Percentiles rank a stretch among this genome's conserved stretches.
These are phyloP conservation scores for Dufourea novaeangliae DNA, from an alignment of 1,140 invertebrate species.

Conservation along the genomic window DNA sequence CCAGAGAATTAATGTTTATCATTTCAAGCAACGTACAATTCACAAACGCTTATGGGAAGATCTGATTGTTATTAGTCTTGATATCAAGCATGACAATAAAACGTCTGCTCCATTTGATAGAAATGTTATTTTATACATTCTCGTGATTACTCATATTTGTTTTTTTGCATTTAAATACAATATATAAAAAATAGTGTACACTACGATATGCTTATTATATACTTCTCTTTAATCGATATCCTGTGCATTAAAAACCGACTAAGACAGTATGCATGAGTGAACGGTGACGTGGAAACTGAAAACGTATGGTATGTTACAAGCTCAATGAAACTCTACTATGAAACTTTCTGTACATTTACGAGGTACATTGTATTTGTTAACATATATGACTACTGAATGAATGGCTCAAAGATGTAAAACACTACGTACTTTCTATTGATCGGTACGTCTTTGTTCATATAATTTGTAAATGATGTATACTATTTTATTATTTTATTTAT, in stretches of 20 bases:
- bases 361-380: conserved; percentile 5
- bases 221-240: conserved; percentile 8
- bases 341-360: conserved; percentile 26
- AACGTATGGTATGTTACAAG: conserved; percentile 7
- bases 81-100: conserved; percentile 25
- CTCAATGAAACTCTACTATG: background rate
- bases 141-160: background rate
- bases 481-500: background rate
- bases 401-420: background rate
- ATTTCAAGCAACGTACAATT: background rate
- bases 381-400: background rate
- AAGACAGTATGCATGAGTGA: background rate
- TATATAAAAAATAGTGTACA: conserved; percentile 14
- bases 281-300: background rate
- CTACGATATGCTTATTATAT: conserved; percentile 7
- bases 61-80: conserved; percentile 23
- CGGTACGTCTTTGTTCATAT: background rate
- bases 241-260: conserved; percentile 2
- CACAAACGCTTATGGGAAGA: background rate
- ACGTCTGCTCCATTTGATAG: background rate
- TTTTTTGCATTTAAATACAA: conserved; percentile 11
- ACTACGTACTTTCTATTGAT: background rate
- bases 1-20: background rate
- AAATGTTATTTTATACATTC: conserved; percentile 18
- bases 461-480: conserved; percentile 21